Conservation (phyloP, 2,888 invertebrate species). For the Dendrolimus houi region DNA sequence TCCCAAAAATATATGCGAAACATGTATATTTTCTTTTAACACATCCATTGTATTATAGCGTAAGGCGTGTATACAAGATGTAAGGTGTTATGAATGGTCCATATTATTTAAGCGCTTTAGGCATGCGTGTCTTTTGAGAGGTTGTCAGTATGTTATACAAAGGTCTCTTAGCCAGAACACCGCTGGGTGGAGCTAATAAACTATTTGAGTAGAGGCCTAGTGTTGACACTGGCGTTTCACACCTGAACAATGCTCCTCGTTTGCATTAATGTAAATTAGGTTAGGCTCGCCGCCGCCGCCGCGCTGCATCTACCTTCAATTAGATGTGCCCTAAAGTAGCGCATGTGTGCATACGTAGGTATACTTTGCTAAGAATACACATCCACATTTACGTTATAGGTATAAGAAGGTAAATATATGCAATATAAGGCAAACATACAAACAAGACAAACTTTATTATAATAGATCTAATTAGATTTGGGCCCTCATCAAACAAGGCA, state of each 20-base stretch:
- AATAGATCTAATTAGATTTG: too few species aligned
- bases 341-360: constrained; percentile 55
- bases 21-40: background rate
- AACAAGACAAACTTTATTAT: too few species aligned
- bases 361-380: too few species aligned
- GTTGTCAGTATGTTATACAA: constrained; percentile 59
- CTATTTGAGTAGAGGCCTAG: constrained; percentile 70
- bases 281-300: constrained; percentile 54
- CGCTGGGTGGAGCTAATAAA: constrained; percentile 74
- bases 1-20: background rate
- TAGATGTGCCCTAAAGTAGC: constrained; percentile 68
- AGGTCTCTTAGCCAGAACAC: constrained; percentile 63
- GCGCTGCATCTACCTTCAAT: constrained; percentile 69
- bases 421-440: too few species aligned
- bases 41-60: background rate
- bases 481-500: too few species aligned
- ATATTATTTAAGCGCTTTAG: constrained; percentile 58
- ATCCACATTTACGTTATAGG: too few species aligned
- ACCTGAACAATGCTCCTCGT: constrained; percentile 76
- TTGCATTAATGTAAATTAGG: constrained; percentile 77
- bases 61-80: background rate
- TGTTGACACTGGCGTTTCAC: constrained; percentile 76
- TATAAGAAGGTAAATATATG: too few species aligned
- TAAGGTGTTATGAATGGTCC: constrained; percentile 39
- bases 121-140: constrained; percentile 62